Percentiles rank a stretch among this genome's conserved stretches.
Evolutionary conservation across 1,140 invertebrate species (phyloP).

Genomic region (Anoplophora glabripennis): DNA sequence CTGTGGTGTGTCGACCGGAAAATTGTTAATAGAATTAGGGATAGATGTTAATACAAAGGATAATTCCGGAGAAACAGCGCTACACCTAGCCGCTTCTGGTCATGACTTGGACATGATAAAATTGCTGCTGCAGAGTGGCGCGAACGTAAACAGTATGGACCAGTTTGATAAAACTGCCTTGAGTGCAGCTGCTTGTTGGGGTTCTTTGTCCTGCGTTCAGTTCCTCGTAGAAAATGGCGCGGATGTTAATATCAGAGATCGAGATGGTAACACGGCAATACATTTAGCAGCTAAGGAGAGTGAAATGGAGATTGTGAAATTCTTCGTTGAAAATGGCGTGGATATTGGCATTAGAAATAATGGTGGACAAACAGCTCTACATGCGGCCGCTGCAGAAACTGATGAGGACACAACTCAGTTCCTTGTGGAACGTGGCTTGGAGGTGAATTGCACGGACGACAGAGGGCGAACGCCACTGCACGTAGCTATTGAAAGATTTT

Average conservation of each 20-base stretch:
- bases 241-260: background rate
- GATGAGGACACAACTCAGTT: too few species aligned
- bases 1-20: too few species aligned
- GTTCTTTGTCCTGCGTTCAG: background rate
- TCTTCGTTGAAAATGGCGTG: background rate
- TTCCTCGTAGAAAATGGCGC: background rate
- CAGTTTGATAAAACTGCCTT: background rate
- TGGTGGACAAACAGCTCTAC: background rate
- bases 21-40: too few species aligned
- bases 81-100: background rate
- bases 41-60: too few species aligned
- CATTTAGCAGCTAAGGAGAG: background rate
- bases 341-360: background rate
- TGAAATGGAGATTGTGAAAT: background rate
- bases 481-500: background rate
- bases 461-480: too few species aligned
- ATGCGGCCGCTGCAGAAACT: background rate
- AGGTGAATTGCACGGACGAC: too few species aligned
- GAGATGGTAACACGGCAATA: background rate
- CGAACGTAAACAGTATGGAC: background rate
- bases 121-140: background rate
- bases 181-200: background rate
- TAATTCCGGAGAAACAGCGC: background rate
- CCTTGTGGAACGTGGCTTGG: too few species aligned
- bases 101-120: background rate